Percentiles rank a stretch among this genome's conserved stretches.
phyloP scores from a whole-genome alignment of 2,113 vertebrate species.

The Smithornis capensis region DNA sequence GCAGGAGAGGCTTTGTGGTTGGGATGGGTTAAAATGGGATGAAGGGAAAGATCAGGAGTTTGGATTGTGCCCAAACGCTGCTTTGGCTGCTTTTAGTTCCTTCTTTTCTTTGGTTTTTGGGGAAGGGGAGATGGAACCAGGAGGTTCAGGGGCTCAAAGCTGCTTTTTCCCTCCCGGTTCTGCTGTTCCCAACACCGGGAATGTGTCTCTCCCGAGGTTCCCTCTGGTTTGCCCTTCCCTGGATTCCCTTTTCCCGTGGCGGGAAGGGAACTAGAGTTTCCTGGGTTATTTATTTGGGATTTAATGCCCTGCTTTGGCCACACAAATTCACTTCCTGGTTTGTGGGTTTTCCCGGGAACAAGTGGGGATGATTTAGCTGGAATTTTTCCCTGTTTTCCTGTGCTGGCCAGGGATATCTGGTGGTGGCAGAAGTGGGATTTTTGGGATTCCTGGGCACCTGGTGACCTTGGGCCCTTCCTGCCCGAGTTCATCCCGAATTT shows the following conservation, averaged over 20 bases:
- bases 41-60: background rate
- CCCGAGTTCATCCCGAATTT: background rate
- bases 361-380: background rate
- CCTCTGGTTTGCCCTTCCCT: background rate
- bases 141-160: background rate
- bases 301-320: too few relatives aligned
- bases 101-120: background rate
- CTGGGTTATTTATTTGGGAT: background rate
- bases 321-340: background rate
- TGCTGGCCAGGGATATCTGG: background rate
- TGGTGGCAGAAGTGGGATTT: background rate
- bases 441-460: background rate
- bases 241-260: too few relatives aligned
- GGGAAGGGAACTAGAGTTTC: too few relatives aligned
- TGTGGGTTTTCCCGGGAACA: background rate
- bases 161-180: background rate
- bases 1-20: background rate
- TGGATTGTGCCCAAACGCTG: background rate
- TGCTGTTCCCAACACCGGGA: background rate
- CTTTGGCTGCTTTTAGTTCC: background rate
- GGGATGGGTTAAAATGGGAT: background rate
- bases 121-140: background rate
- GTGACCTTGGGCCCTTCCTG: background rate
- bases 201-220: background rate
- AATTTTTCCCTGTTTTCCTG: rapidly evolving